Evolutionary conservation across 2,888 invertebrate genomes (phyloP), one percentile per base, ranked within the genome.

Genomic region (Arge pagana): DNA sequence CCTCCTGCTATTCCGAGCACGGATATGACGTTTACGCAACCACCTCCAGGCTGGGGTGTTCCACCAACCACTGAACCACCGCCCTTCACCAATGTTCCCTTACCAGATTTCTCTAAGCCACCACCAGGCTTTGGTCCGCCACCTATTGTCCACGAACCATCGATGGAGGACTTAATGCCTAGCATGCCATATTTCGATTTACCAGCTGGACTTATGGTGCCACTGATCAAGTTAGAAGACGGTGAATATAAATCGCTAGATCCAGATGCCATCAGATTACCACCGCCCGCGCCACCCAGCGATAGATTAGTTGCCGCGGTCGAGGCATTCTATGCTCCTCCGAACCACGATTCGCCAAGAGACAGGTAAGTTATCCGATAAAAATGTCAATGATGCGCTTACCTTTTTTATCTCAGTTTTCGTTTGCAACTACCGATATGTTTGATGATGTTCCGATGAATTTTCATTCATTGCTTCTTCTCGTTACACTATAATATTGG

Each of bases 121-220:
- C 93, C 93, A 0, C 93, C 93, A 4, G 91, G 91, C 23, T 93
- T 90, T 70, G 81, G 73, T 15, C 43, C 58, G 31, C 76, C 76
- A 4, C 67, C 70, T 3, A 70, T 72, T 41, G 67, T 73, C 18
- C 79, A 62, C 26, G 74, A 72, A 70, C 80, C 61, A 71, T 82
- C 76, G 70, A 76, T 83, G 45, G 90, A 91, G 64, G 91, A 92
- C 56, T 79, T 92, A 59, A 86, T 92, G 79, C 96, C 96, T 19
- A 88, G 90, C 19, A 89, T 93, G 64, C 96, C 97, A 42, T 99
- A 98, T 77, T 98, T 90, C 75, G 97, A 98, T 74, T 81, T 98
- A 58, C 98, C 99, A 2, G 97, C 98, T 50, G 98, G 97, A 36
- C 82, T 99, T 15, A 97, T 99, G 89, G 96, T 96, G 52, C 95